A percentile compares a stretch with the other conserved stretches of the same genome.
Conservation (phyloP, 2,888 invertebrate species). For the Oscheius onirici region DNA sequence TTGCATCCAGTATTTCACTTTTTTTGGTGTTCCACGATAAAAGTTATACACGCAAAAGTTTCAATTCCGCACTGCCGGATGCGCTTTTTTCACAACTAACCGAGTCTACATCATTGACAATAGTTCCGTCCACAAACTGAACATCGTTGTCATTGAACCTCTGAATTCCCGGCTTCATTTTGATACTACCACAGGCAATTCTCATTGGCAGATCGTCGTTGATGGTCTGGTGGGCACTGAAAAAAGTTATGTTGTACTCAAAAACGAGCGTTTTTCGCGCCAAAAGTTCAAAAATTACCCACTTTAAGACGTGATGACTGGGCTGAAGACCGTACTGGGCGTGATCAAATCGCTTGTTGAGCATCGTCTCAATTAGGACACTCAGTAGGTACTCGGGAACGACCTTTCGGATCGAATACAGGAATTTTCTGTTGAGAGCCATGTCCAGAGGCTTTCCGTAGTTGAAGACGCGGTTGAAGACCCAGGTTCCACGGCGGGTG, state of each 20-base stretch:
- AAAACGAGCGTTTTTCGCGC: too few species aligned
- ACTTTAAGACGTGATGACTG: conserved; percentile 56
- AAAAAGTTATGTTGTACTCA: not conserved
- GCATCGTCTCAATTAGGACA: conserved; percentile 38
- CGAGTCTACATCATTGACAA: conserved; percentile 44
- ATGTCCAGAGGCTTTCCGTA: conserved; percentile 58
- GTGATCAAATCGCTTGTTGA: conserved; percentile 68
- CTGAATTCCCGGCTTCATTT: conserved; percentile 50
- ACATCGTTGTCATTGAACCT: conserved; percentile 50
- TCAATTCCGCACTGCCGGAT: not conserved
- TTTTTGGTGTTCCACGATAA: not conserved
- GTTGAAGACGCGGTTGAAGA: conserved; percentile 73
- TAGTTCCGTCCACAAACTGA: conserved; percentile 56
- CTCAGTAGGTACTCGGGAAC: conserved; percentile 19
- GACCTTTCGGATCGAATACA: conserved; percentile 18
- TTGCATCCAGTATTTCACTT: not conserved
- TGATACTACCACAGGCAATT: conserved; percentile 70
- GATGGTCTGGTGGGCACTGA: conserved; percentile 66
- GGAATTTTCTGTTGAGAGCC: conserved; percentile 40
- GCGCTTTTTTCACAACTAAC: too few species aligned
- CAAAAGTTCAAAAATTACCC: not conserved
- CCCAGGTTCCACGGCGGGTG: conserved; percentile 74
- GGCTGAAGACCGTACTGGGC: conserved; percentile 73
- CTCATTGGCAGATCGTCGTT: conserved; percentile 74
- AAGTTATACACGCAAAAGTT: not conserved